Percentiles rank a stretch among this genome's conserved stretches.
These are phyloP conservation scores for Phytoseiulus persimilis DNA, from an alignment of 2,888 invertebrate species.

Conservation along the genomic window DNA sequence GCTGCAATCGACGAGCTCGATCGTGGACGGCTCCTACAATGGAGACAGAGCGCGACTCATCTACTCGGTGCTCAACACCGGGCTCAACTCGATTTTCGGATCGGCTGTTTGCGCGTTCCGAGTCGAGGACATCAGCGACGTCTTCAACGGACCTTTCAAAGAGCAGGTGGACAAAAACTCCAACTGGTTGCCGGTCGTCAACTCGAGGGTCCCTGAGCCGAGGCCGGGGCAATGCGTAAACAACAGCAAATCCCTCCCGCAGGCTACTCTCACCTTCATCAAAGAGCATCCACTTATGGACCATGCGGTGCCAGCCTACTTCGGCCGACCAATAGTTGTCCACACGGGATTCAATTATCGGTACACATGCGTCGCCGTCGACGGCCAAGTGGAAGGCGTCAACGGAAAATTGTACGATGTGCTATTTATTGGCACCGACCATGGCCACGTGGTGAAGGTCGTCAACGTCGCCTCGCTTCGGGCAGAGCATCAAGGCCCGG, in stretches of 20 bases:
- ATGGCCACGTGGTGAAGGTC: constrained; percentile 82
- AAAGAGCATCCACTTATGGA: constrained; percentile 94
- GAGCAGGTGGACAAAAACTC: constrained; percentile 72
- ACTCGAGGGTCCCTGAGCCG: constrained; percentile 73
- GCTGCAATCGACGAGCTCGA: constrained; percentile 74
- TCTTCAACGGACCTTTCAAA: constrained; percentile 88
- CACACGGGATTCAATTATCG: constrained; percentile 56
- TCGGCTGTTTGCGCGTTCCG: constrained; percentile 94
- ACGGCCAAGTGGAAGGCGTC: constrained; percentile 78
- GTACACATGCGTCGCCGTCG: constrained; percentile 83
- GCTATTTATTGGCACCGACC: constrained; percentile 89
- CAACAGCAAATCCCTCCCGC: constrained; percentile 76
- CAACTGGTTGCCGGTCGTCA: constrained; percentile 80
- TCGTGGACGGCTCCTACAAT: constrained; percentile 70
- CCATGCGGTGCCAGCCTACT: constrained; percentile 73
- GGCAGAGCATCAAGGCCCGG: constrained; percentile 55
- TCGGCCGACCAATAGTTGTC: constrained; percentile 66
- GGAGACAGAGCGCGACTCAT: constrained; percentile 73
- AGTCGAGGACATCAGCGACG: constrained; percentile 70
- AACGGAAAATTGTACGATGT: constrained; percentile 79
- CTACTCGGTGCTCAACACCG: constrained; percentile 88
- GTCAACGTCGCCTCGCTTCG: constrained; percentile 61
- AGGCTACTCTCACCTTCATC: constrained; percentile 80
- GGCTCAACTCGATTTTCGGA: constrained; percentile 83
- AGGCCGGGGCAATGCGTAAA: constrained; percentile 78